Conservation (phyloP, 2,113 vertebrate species). For the Taxidea taxus region DNA sequence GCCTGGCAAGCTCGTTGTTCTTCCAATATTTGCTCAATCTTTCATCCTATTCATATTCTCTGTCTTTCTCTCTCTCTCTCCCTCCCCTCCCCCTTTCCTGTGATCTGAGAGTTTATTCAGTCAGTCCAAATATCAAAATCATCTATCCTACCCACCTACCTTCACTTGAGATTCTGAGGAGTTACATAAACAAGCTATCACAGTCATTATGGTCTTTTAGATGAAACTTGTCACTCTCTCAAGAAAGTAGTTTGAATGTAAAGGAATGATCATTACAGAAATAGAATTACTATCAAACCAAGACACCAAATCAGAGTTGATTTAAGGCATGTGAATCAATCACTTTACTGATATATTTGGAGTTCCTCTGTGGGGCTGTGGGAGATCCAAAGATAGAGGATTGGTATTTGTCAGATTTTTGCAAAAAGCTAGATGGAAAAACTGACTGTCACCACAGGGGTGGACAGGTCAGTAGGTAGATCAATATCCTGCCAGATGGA, state of each 20-base stretch:
- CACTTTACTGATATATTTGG: not conserved
- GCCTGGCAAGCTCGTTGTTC: conserved; percentile 30
- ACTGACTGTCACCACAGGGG: conserved; percentile 48
- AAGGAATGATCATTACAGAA: conserved; percentile 10
- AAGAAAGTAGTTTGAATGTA: conserved; percentile 53
- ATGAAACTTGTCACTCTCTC: not conserved
- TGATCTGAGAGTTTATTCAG: conserved; percentile 17
- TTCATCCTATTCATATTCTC: not conserved
- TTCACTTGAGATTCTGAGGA: conserved; percentile 26
- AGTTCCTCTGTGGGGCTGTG: conserved; percentile 1
- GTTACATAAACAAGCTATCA: not conserved
- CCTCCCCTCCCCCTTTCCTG: not conserved
- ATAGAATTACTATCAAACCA: not conserved
- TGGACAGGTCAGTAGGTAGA: conserved; percentile 64
- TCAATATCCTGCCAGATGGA: conserved; percentile 66
- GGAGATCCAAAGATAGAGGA: conserved; percentile 1
- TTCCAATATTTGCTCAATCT: conserved; percentile 31
- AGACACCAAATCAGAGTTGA: conserved; percentile 32
- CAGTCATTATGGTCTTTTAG: conserved; percentile 12
- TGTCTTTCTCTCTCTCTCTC: not conserved
- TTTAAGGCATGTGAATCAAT: not conserved
- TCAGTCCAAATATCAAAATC: not conserved
- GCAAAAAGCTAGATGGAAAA: conserved; percentile 53
- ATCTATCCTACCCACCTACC: not conserved
- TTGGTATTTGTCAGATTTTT: conserved; percentile 59